Base-by-base conservation (phyloP, 2,888 invertebrate genomes). In the Incurvaria masculella region DNA sequence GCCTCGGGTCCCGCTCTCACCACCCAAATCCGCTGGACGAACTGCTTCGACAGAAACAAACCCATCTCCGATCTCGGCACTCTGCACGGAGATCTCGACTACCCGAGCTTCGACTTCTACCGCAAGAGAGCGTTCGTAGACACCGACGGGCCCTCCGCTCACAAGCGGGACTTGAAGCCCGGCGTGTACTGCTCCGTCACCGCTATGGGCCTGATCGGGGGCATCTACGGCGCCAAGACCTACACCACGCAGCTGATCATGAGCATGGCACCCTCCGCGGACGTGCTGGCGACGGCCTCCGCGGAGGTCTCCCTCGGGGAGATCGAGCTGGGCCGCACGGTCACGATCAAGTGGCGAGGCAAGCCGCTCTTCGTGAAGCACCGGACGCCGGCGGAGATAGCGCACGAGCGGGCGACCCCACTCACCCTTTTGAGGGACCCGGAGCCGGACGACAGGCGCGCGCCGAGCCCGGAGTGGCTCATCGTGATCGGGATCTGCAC, bases 341-440 rank as follows among this genome's bases (percentile, higher is more conserved):
- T 73, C 46, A 80, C 87, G 1, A 81, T 85, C 57, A 91, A 91
- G 65, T 94, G 92, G 92, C 80, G 89, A 57, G 89, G 89, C 48
- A 93, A 91, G 63, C 93, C 93, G 1, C 70, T 94, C 45, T 94
- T 92, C 62, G 72, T 94, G 42, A 84, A 84, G 58, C 86, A 87
- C 60, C 81, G 87, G 54, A 83, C 88, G 5, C 67, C 69, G 8
- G 76, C 74, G 1, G 88, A 91, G 57, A 89, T 93, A 46, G 81
- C 78, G 1, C 57, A 61, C 19, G 87, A 86, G 61, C 65, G 72
- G 46, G 64, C 68, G 20, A 87, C 89, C 10, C 81, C 85, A 47
- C 45, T 90, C 21, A 58, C 73, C 2, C 61, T 70, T 0, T 73
- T 94, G 42, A 79, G 89, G 47, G 88, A 94, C 64, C 91, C 91